Percentiles rank a stretch among this genome's conserved stretches.
phyloP scores from a whole-genome alignment of 1,140 invertebrate species.

The Caenorhabditis remanei region DNA sequence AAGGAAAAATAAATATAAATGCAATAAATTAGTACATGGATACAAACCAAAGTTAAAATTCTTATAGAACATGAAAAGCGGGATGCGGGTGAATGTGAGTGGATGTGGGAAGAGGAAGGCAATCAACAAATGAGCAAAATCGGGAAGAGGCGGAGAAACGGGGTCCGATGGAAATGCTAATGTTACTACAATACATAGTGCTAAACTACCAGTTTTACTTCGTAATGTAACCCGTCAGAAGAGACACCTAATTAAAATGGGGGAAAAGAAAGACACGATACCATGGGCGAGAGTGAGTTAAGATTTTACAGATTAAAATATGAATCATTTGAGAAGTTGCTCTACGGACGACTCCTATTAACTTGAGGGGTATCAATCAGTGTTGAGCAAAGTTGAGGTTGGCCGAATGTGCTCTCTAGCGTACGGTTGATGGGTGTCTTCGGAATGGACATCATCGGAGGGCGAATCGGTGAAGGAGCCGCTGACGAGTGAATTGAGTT shows the following conservation, averaged over 20 bases:
- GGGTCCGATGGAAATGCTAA: slow-evolving; percentile 12
- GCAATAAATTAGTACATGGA: slow-evolving; percentile 43
- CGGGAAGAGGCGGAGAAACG: background rate
- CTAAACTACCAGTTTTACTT: slow-evolving; percentile 53
- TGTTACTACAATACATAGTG: slow-evolving; percentile 24
- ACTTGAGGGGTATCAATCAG: slow-evolving; percentile 16
- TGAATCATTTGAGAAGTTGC: background rate
- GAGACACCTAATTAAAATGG: background rate
- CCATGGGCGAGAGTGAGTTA: background rate
- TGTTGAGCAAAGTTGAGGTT: slow-evolving; percentile 26
- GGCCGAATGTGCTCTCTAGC: slow-evolving; percentile 30
- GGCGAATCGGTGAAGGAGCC: slow-evolving; percentile 27
- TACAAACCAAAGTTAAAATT: slow-evolving; percentile 34
- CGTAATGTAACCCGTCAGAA: slow-evolving; percentile 48
- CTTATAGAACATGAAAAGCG: slow-evolving; percentile 21
- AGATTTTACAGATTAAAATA: background rate
- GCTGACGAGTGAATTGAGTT: background rate
- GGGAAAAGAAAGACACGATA: slow-evolving; percentile 9
- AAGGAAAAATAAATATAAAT: slow-evolving; percentile 12
- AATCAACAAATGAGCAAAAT: slow-evolving; percentile 46
- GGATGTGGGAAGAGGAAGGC: slow-evolving; percentile 8
- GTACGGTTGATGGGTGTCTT: slow-evolving; percentile 30
- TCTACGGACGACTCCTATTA: background rate
- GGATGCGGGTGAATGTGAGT: background rate
- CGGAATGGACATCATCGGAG: slow-evolving; percentile 29